Percentiles rank a stretch among this genome's conserved stretches.
phyloP scores from a whole-genome alignment of 2,888 invertebrate genomes.

The Amiota minor region DNA sequence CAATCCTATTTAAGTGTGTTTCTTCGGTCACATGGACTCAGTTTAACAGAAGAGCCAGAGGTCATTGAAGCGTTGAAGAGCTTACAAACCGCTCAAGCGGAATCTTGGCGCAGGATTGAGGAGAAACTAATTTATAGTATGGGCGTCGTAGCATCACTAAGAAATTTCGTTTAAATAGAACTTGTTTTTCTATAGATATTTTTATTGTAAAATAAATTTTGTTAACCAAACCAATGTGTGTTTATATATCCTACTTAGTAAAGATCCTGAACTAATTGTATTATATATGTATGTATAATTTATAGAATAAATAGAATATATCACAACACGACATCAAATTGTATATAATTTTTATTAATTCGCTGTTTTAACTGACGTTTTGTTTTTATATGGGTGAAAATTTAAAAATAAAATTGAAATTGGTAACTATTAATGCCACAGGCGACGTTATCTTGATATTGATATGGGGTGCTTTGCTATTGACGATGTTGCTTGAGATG shows the following conservation, averaged over 20 bases:
- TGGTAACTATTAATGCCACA: too few species aligned
- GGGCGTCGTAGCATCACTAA: slow-evolving; percentile 83
- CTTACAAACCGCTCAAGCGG: slow-evolving; percentile 77
- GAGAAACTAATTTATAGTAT: slow-evolving; percentile 82
- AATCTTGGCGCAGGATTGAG: slow-evolving; percentile 81
- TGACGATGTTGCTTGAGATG: slow-evolving; percentile 3
- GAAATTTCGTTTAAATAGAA: slow-evolving; percentile 74
- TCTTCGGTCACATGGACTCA: slow-evolving; percentile 84
- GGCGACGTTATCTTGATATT: too few species aligned
- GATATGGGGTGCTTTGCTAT: neutral
- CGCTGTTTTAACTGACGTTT: slow-evolving; percentile 61
- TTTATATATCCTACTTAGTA: too few species aligned
- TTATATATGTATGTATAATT: neutral
- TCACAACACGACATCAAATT: slow-evolving; percentile 47
- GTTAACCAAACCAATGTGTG: too few species aligned
- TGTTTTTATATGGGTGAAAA: slow-evolving; percentile 30
- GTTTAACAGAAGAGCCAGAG: slow-evolving; percentile 76
- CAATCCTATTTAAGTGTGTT: slow-evolving; percentile 92
- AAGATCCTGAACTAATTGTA: neutral
- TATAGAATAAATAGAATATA: too few species aligned
- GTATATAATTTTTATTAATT: slow-evolving; percentile 58
- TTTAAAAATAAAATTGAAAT: neutral
- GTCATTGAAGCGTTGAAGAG: slow-evolving; percentile 76
- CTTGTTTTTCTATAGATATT: neutral
- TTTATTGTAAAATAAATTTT: too few species aligned